Conservation (phyloP, 2,797 vertebrate genomes). For the Lophotriccus pileatus region DNA sequence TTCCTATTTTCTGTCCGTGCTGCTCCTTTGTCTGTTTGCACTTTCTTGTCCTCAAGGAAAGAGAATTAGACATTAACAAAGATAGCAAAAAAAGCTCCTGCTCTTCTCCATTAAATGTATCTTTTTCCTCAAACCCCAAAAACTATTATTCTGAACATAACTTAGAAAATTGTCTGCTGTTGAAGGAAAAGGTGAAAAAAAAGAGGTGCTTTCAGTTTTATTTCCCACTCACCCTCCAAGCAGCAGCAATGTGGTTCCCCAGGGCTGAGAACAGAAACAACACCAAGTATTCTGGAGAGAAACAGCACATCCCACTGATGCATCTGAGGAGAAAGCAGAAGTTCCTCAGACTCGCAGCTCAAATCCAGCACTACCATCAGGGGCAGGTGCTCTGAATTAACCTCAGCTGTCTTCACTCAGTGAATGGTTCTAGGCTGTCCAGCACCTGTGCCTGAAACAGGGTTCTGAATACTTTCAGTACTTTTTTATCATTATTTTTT, state of each 20-base stretch:
- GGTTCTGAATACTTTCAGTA: not conserved
- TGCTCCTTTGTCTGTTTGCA: not conserved
- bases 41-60: not conserved
- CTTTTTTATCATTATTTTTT: not conserved
- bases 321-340: accelerated
- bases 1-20: not conserved
- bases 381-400: not conserved
- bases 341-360: not conserved
- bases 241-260: accelerated
- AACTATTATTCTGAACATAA: not conserved
- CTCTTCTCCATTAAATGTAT: not conserved
- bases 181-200: not conserved
- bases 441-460: not conserved
- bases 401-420: not conserved
- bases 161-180: not conserved
- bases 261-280: not conserved
- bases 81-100: not conserved
- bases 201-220: not conserved
- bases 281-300: not conserved
- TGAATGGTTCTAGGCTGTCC: not conserved
- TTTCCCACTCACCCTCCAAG: not conserved
- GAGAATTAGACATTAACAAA: not conserved
- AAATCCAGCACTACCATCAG: not conserved
- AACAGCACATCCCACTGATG: not conserved
- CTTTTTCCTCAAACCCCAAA: not conserved